Base-by-base conservation (phyloP, 2,113 vertebrate species). In the Carassius auratus region DNA sequence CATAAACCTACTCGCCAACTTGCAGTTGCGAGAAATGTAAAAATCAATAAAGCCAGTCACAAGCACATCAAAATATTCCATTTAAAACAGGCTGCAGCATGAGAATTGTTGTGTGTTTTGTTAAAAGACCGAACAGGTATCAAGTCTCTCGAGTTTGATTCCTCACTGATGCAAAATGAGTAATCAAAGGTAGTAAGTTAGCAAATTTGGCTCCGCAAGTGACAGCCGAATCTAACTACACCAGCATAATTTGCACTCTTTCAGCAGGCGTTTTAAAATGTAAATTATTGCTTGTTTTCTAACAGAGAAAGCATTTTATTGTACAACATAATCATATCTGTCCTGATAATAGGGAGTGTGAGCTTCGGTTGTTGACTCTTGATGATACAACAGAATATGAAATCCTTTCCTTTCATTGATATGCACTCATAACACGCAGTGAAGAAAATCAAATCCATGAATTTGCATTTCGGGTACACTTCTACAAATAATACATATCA, bases 21-120 rank as follows among this genome's bases (percentile, higher is more conserved):
- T 93, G 91, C 93, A 92, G 94, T 94, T 95, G 93, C 93, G 93
- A 94, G 96, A 96, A 95, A 95, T 96, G 94, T 94, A 95, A 95
- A 89, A 97, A 96, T 96, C 96, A 96, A 96, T 97, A 85, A 94
- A 94, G 66, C 62, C 89, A 95, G 94, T 90, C 94, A 95, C 94
- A 95, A 90, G 76, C 93, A 95, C 93, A 94, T 95, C 94, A 94
- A 94, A 57, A 95, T 95, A 96, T 95, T 96, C 95, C 93, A 95
- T 96, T 95, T 94, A 59, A 61, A 87, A 80, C 77, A 15, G 79
- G 62, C 66, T 26, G 21, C n/a, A 83, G 83, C 64, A 69, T 86
- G 75, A 86, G 83, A 84, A 89, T 83, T 85, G 71, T 21, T 76
- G 83, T 76, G 55, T 84, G 42, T 79, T 86, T 84, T 85, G 71